Base-by-base conservation (phyloP, 2,113 vertebrate species). In the Anarhynchus alexandrinus region DNA sequence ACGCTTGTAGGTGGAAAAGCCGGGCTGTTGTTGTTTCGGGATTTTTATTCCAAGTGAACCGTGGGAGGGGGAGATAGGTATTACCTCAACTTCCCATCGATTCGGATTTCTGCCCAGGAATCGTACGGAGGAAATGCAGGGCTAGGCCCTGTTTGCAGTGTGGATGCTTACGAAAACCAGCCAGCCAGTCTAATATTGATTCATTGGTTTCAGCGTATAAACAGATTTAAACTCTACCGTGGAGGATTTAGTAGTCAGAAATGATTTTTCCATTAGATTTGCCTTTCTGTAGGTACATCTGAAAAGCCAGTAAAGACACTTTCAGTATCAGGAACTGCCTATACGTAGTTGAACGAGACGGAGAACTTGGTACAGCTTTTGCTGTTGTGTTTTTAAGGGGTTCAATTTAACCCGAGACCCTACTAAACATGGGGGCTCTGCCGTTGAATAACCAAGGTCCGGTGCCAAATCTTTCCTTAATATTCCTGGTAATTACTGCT, bases 401-500 rank as follows among this genome's bases (percentile, higher is more conserved):
- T 40, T 82, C 2, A 5, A 32, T 57, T 65, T 40, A 69, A 22
- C 9, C 15, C 0, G 7, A 91, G 70, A 70, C 40, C 78, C 74
- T 19, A 2, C 40, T 49, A 81, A 73, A 77, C 1, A 0, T n/a
- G 64, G 78, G 90, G 93, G 66, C 40, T 95, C 87, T 82, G 55
- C 62, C 88, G 54, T 80, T 93, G 92, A 95, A 91, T 95, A 93
- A 92, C 87, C 25, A 19, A 80, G 40, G 49, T 80, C 30, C 0
- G 0, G 67, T 94, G 92, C 96, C 96, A 97, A 76, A 94, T 85
- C 78, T 93, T 96, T 88, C 88, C 82, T 93, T 97, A 95, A 97
- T 96, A 96, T 96, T 97, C 94, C 85, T 97, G 82, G 71, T 96
- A 96, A 96, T 97, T 96, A 97, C 87, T 97, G 96, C 96, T 97